Conservation (phyloP, 2,888 invertebrate species). For the Iselma pallidipennis region DNA sequence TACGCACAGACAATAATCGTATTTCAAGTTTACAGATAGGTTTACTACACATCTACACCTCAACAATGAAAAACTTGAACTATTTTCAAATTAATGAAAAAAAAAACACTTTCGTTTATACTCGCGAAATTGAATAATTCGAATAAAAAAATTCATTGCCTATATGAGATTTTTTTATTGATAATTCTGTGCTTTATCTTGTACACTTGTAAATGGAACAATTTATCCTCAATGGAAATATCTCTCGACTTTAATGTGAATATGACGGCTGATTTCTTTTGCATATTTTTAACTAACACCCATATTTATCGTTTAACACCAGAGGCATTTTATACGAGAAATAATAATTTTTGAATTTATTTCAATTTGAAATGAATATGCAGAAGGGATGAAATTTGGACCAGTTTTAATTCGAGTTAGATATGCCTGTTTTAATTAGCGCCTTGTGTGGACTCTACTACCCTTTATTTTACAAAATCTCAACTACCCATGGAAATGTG, state of each 20-base stretch:
- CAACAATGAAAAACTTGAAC: no score
- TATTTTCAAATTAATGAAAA: constrained; percentile 7
- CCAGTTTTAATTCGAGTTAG: constrained; percentile 24
- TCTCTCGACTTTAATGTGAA: no score
- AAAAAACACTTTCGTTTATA: constrained; percentile 18
- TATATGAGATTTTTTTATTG: no score
- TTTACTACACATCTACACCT: no score
- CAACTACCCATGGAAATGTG: no score
- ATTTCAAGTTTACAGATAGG: not conserved
- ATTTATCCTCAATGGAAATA: no score
- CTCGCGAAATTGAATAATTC: constrained; percentile 6
- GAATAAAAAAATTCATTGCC: no score
- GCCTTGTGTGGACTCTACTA: constrained; percentile 22
- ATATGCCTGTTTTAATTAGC: constrained; percentile 26
- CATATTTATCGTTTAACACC: not conserved
- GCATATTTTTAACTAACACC: not conserved
- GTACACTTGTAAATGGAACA: not conserved
- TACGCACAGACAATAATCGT: not conserved
- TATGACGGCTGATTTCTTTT: no score
- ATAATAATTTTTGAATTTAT: constrained; percentile 25
- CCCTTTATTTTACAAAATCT: no score
- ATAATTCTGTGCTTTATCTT: constrained; percentile 7
- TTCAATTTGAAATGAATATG: constrained; percentile 26
- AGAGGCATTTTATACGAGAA: not conserved
- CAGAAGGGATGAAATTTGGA: constrained; percentile 19